phyloP scores from a whole-genome alignment of 2,888 invertebrate species.

The Cryptus viduatorius region DNA sequence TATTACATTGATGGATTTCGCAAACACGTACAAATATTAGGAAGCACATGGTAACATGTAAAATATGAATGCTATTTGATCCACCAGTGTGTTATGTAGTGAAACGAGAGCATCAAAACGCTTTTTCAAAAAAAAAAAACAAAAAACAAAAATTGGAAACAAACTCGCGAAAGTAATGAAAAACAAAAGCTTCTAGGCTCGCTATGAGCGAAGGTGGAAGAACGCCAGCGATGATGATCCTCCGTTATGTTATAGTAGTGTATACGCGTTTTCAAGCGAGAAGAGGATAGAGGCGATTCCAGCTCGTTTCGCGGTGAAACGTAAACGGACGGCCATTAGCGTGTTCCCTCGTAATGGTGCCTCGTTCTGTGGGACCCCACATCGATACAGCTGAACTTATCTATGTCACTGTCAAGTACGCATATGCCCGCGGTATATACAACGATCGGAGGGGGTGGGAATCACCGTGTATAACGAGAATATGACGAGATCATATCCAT shows the following conservation, averaged over 20 bases:
- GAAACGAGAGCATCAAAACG: background rate
- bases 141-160: background rate
- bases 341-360: conserved; percentile 47
- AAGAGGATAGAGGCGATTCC: conserved; percentile 8
- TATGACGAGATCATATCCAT: conserved; percentile 39
- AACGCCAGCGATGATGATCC: conserved; percentile 34
- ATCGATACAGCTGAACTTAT: conserved; percentile 54
- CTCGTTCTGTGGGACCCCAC: conserved; percentile 11
- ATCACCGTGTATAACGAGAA: conserved; percentile 13
- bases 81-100: background rate
- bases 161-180: conserved; percentile 10
- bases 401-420: conserved; percentile 24
- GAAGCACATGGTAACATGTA: background rate
- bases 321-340: conserved; percentile 61
- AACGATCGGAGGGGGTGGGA: conserved; percentile 19
- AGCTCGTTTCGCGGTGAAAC: conserved; percentile 61
- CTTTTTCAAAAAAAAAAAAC: conserved; percentile 9
- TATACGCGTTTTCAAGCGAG: conserved; percentile 15
- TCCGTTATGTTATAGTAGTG: conserved; percentile 4
- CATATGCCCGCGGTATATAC: background rate
- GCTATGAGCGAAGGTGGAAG: conserved; percentile 31
- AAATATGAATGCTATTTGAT: background rate
- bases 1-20: background rate
- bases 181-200: conserved; percentile 31
- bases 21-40: background rate